phyloP scores from a whole-genome alignment of 2,113 vertebrate genomes.

The Nibea coibor region DNA sequence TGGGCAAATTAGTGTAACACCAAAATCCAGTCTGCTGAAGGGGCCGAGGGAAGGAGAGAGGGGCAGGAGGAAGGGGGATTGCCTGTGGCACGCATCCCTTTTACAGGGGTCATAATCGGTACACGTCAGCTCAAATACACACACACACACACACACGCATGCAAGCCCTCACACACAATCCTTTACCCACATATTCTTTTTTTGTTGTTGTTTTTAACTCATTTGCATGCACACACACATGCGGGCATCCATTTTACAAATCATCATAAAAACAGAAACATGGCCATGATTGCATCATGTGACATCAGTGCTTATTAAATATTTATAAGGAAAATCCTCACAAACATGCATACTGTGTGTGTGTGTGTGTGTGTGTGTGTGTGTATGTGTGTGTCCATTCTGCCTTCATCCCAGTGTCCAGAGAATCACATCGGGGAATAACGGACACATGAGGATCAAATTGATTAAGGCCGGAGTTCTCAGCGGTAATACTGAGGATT shows the following conservation, averaged over 20 bases:
- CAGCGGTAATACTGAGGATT: constrained; percentile 67
- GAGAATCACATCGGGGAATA: constrained; percentile 56
- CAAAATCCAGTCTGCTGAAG: constrained; percentile 40
- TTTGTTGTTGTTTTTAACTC: not conserved
- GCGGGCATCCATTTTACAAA: not conserved
- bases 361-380: constrained; percentile 35
- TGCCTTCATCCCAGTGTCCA: constrained; percentile 42
- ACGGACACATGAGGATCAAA: constrained; percentile 62
- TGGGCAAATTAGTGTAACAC: constrained; percentile 51
- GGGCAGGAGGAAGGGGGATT: constrained; percentile 1
- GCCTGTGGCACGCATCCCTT: constrained; percentile 44
- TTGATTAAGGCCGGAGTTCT: constrained; percentile 64
- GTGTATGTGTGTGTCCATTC: constrained; percentile 18
- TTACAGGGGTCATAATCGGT: constrained; percentile 50
- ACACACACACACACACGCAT: not conserved
- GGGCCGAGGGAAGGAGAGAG: constrained; percentile 6
- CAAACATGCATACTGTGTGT: constrained; percentile 30
- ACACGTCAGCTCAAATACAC: constrained; percentile 18
- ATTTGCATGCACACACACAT: not conserved
- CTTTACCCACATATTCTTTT: not conserved
- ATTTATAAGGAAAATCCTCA: constrained; percentile 63
- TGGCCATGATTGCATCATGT: constrained; percentile 30
- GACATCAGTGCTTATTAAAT: constrained; percentile 66
- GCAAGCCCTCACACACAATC: not conserved
- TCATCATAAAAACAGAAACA: constrained; percentile 38